Evolutionary conservation across 2,113 vertebrate species (phyloP), one percentile per base, ranked within the genome.

Genomic region (Tetrao urogallus): DNA sequence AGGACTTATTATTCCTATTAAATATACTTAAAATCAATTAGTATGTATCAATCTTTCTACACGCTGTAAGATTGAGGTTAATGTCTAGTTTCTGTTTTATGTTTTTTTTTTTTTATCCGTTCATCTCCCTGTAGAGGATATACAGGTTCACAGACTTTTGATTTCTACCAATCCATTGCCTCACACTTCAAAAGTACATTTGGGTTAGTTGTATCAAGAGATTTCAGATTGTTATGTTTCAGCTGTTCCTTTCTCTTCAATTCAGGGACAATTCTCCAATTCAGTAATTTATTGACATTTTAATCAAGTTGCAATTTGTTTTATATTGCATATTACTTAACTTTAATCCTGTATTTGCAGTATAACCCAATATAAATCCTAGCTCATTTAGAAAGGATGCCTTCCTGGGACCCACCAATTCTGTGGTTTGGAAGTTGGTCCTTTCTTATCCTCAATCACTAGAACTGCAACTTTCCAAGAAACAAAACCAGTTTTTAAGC

Each of bases 41-140:
- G 38, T 38, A 38, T 38, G 8, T 38, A 38, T 8, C 25, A 12
- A 6, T 71, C 34, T 88, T 94, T 71, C 69, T 84, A 15, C 27
- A 27, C 45, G 6, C n/a, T 67, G 4, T 64, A 25, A 34, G 57
- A 56, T 2, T 45, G 24, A 78, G 14, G 28, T 19, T 60, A 32
- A 9, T 2, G 2, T 11, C 1, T 19, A 38, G 13, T 4, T 27
- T 27, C 8, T 36, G 17, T 32, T 9, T 58, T 58, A n/a, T n/a
- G 10, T 8, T 38, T 8, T 58, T 58, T 34, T 58, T 7, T 32
- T 50, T 75, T 78, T 63, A 60, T 11, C 10, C 8, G 5, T 57
- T 80, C 15, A 25, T 60, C 65, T n/a, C 21, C 25, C 38, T 72
- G 13, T 69, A 73, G 27, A 69, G 69, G n/a, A 65, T 9, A 22